These are phyloP conservation scores for Autographa gamma DNA, from an alignment of 2,888 invertebrate species.

Conservation along the genomic window DNA sequence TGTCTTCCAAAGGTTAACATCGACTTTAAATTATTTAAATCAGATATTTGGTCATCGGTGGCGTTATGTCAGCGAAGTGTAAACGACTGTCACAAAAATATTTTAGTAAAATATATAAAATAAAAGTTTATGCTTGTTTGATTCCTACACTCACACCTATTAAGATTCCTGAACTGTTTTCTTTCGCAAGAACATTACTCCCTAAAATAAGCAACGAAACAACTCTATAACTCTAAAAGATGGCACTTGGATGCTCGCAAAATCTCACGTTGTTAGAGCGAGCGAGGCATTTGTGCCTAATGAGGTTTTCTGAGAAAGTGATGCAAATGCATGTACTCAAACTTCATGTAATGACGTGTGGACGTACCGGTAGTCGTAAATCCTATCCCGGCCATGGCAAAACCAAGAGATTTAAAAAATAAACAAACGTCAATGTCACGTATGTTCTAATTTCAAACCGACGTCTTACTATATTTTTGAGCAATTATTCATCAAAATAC, in stretches of 20 bases:
- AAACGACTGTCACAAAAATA: constrained; percentile 72
- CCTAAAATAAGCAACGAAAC: too few species aligned
- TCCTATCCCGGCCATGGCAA: constrained; percentile 21
- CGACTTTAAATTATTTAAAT: background rate
- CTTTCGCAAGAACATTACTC: too few species aligned
- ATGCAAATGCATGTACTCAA: background rate
- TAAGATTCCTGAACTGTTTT: too few species aligned
- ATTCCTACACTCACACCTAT: constrained; percentile 12
- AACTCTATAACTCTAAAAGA: too few species aligned
- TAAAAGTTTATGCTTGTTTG: constrained; percentile 33
- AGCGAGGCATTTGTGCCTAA: background rate
- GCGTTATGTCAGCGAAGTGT: constrained; percentile 41
- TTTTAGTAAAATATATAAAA: constrained; percentile 59
- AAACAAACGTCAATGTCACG: constrained; percentile 61
- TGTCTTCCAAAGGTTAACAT: constrained; percentile 1
- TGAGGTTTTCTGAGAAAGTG: background rate
- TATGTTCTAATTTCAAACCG: constrained; percentile 74
- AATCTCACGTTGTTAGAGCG: background rate
- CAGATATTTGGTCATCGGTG: constrained; percentile 20
- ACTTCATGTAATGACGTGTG: constrained; percentile 8
- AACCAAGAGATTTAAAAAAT: constrained; percentile 25
- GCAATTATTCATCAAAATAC: constrained; percentile 70
- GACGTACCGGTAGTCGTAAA: constrained; percentile 24
- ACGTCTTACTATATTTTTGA: constrained; percentile 71
- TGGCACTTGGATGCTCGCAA: background rate